Percentiles rank a stretch among this genome's conserved stretches.
phyloP scores from a whole-genome alignment of 2,113 vertebrate genomes.

The Clarias gariepinus region DNA sequence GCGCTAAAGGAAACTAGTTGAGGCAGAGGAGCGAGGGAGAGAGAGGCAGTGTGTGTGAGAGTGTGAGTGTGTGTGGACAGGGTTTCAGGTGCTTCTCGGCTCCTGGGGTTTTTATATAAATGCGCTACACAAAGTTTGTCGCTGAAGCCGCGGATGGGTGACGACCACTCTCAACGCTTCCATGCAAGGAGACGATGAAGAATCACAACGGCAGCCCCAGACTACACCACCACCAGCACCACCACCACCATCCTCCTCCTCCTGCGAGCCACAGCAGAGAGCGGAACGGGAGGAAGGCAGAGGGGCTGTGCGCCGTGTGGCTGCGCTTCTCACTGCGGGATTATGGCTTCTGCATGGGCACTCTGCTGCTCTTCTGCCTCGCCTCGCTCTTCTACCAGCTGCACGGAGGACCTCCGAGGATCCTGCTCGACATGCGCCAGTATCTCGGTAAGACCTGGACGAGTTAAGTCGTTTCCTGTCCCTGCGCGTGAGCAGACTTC shows the following conservation, averaged over 20 bases:
- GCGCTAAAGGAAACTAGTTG: slow-evolving; percentile 39
- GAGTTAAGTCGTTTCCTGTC: too few relatives aligned
- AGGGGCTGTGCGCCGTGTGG: slow-evolving; percentile 70
- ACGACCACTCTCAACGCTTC: slow-evolving; percentile 72
- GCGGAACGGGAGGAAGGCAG: slow-evolving; percentile 67
- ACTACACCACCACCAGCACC: slow-evolving; percentile 66
- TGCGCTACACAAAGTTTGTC: slow-evolving; percentile 67
- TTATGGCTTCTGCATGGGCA: slow-evolving; percentile 91
- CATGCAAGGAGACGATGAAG: slow-evolving; percentile 85
- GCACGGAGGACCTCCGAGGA: slow-evolving; percentile 88
- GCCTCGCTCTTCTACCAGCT: slow-evolving; percentile 91
- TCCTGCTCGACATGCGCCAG: slow-evolving; percentile 88
- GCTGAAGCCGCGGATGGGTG: slow-evolving; percentile 78
- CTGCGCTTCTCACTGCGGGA: slow-evolving; percentile 83
- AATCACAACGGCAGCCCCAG: slow-evolving; percentile 77
- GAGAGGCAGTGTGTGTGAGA: too few relatives aligned
- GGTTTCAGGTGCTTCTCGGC: not conserved
- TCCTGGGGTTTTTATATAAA: slow-evolving; percentile 47
- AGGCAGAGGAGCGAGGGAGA: not conserved
- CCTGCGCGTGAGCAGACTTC: not conserved
- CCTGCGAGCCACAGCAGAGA: slow-evolving; percentile 72
- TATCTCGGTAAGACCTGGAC: slow-evolving; percentile 85
- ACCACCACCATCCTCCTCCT: slow-evolving; percentile 43
- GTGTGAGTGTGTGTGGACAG: not conserved
- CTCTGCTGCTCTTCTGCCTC: slow-evolving; percentile 88